These are phyloP conservation scores for Diorhabda elongata DNA, from an alignment of 1,140 invertebrate species.

Conservation along the genomic window DNA sequence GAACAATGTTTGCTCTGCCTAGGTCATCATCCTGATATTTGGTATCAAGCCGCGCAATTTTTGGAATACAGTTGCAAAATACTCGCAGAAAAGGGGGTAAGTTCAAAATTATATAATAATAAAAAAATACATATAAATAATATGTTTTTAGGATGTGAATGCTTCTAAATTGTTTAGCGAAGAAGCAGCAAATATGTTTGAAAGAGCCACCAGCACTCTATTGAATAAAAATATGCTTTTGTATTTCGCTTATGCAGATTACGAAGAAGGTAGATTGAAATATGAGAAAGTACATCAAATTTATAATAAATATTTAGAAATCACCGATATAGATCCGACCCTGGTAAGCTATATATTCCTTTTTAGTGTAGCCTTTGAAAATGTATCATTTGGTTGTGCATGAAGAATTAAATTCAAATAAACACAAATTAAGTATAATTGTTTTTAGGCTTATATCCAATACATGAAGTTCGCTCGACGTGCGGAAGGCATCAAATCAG, in stretches of 20 bases:
- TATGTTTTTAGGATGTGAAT: constrained; percentile 71
- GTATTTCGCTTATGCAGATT: constrained; percentile 98
- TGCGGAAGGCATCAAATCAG: constrained; percentile 96
- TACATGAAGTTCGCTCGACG: constrained; percentile 98
- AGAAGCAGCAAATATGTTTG: constrained; percentile 90
- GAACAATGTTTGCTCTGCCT: constrained; percentile 95
- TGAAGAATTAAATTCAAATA: neutral
- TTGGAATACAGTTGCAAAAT: constrained; percentile 90
- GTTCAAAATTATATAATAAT: neutral
- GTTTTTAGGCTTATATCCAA: constrained; percentile 84
- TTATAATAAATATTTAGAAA: constrained; percentile 87
- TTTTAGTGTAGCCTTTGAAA: neutral
- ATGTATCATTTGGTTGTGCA: neutral
- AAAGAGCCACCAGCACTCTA: constrained; percentile 82
- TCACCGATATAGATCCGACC: constrained; percentile 89
- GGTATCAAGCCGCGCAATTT: constrained; percentile 97
- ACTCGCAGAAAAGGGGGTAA: constrained; percentile 89
- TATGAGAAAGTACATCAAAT: constrained; percentile 97
- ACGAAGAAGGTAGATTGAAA: constrained; percentile 94
- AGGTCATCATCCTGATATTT: constrained; percentile 96
- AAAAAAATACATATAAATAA: neutral
- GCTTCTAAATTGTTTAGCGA: constrained; percentile 88
- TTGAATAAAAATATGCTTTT: constrained; percentile 89
- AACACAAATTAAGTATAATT: neutral
- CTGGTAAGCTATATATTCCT: constrained; percentile 60